phyloP scores from a whole-genome alignment of 2,888 invertebrate genomes.

The Hypselothyrea guttata region DNA sequence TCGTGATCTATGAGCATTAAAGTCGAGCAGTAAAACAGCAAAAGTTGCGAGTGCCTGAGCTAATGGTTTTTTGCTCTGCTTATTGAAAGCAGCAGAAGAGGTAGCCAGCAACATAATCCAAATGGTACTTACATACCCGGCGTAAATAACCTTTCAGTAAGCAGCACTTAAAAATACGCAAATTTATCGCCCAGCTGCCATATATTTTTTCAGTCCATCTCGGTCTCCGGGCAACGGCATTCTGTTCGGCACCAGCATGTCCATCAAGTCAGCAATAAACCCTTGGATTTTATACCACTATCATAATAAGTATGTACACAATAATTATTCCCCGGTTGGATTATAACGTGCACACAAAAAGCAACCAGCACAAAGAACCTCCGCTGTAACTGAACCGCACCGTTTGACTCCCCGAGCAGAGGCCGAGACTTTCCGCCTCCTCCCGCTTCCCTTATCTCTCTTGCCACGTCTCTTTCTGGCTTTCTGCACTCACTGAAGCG shows the following conservation, averaged over 20 bases:
- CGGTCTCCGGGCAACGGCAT: no score
- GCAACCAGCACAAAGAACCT: constrained; percentile 38
- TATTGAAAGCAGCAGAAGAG: constrained; percentile 21
- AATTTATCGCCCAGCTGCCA: constrained; percentile 61
- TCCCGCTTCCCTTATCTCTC: not conserved
- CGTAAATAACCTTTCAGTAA: constrained; percentile 49
- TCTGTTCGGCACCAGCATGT: constrained; percentile 17
- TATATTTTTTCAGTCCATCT: no score
- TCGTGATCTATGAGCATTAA: no score
- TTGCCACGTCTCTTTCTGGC: no score
- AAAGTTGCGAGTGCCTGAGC: constrained; percentile 5
- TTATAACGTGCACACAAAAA: constrained; percentile 62
- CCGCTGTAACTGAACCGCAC: constrained; percentile 32
- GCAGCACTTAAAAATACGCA: constrained; percentile 49
- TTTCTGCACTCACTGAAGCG: constrained; percentile 49
- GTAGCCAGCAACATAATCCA: constrained; percentile 5
- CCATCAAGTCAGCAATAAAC: constrained; percentile 64
- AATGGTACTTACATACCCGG: constrained; percentile 34
- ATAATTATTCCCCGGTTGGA: constrained; percentile 77
- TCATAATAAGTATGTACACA: constrained; percentile 74
- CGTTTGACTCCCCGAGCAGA: constrained; percentile 53
- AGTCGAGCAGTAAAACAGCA: no score
- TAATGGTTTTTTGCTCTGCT: constrained; percentile 36
- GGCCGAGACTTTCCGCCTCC: constrained; percentile 4
- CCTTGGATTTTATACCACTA: constrained; percentile 59